These are phyloP conservation scores for Troilus luridus DNA, from an alignment of 2,888 invertebrate genomes.

Conservation along the genomic window DNA sequence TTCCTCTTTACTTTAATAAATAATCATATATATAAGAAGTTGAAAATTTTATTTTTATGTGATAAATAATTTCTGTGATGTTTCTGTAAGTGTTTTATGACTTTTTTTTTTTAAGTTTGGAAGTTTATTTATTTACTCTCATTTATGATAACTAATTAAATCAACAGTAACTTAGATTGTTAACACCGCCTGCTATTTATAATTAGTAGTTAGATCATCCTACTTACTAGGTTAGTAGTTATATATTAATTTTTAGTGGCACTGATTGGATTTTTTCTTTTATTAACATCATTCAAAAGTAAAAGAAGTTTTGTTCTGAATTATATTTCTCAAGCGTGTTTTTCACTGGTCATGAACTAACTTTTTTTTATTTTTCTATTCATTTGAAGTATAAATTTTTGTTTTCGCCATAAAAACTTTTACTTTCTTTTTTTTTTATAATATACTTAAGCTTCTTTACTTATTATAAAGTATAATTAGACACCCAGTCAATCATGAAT, in stretches of 20 bases:
- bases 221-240: not conserved
- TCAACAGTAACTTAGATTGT: not conserved
- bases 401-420: not conserved
- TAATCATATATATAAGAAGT: not conserved
- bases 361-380: too few species aligned
- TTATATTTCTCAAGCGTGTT: not conserved
- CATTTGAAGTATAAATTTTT: not conserved
- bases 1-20: not conserved
- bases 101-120: not conserved
- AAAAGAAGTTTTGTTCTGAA: not conserved
- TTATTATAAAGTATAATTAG: too few species aligned
- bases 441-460: too few species aligned
- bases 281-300: not conserved
- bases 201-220: not conserved
- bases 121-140: not conserved
- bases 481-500: too few species aligned
- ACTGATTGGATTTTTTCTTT: not conserved
- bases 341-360: not conserved
- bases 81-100: not conserved
- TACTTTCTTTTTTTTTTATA: too few species aligned
- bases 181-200: not conserved
- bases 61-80: slow-evolving; percentile 25
- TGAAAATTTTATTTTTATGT: slow-evolving; percentile 15
- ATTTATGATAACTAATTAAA: not conserved
- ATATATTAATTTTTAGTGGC: not conserved